phyloP scores from a whole-genome alignment of 1,140 invertebrate species.

The Laupala kohalensis region DNA sequence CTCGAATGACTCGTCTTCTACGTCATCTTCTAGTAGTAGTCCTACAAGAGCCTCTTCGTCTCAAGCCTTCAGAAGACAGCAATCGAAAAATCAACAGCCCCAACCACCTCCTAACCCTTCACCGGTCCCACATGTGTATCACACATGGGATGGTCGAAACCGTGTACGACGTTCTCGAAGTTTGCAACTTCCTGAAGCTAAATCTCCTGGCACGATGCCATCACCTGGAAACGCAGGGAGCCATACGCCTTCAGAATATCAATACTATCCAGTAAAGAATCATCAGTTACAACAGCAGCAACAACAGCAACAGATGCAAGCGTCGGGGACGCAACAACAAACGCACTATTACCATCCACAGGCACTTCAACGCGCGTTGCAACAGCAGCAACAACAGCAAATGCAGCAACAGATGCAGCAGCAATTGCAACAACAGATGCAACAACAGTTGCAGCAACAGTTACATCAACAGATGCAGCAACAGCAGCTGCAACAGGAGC shows the following conservation, averaged over 20 bases:
- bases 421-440: not conserved
- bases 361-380: too few relatives aligned
- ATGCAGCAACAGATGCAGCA: conserved; percentile 15
- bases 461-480: conserved; percentile 13
- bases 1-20: conserved; percentile 29
- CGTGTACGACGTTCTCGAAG: conserved; percentile 38
- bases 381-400: conserved; percentile 14
- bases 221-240: conserved; percentile 3
- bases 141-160: conserved; percentile 17
- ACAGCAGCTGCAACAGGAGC: conserved; percentile 4
- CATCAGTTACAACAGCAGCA: conserved; percentile 1
- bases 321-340: not conserved
- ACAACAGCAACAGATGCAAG: conserved; percentile 1
- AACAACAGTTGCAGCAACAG: not conserved
- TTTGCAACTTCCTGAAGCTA: conserved; percentile 39
- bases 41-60: conserved; percentile 28
- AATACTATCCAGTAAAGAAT: conserved; percentile 6
- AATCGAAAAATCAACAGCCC: conserved; percentile 13
- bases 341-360: too few relatives aligned
- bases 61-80: conserved; percentile 26
- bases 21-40: conserved; percentile 23
- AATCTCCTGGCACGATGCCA: conserved; percentile 25
- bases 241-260: conserved; percentile 5
- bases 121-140: conserved; percentile 1
- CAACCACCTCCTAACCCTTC: not conserved